Evolutionary conservation across 64 coral and sea anemone genomes (phyloP).

Genomic region (Stichodactyla mertensii): DNA sequence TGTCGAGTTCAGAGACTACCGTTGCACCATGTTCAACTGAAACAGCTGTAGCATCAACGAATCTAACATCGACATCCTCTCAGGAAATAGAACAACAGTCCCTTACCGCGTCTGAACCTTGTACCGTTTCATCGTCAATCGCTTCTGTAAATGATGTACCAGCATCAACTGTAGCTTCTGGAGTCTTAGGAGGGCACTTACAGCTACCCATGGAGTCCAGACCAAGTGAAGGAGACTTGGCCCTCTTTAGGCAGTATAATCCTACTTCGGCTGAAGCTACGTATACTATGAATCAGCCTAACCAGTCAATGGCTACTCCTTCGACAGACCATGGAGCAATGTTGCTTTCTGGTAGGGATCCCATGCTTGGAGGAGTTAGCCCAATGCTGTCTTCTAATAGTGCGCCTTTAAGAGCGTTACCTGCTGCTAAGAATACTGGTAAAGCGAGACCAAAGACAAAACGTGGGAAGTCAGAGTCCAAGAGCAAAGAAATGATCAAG

Average conservation of each 20-base stretch:
- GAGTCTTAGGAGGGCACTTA: slow-evolving; percentile 10
- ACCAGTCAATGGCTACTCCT: background rate
- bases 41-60: background rate
- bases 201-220: slow-evolving; percentile 10
- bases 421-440: background rate
- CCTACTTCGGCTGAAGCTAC: background rate
- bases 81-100: background rate
- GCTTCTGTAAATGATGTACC: background rate
- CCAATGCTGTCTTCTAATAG: slow-evolving; percentile 1
- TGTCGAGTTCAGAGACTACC: background rate
- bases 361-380: slow-evolving; percentile 19
- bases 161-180: slow-evolving; percentile 1
- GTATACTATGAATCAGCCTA: slow-evolving; percentile 3
- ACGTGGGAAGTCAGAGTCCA: slow-evolving; percentile 29
- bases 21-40: background rate
- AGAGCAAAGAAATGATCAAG: slow-evolving; percentile 37
- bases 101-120: background rate
- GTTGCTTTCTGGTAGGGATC: slow-evolving; percentile 22
- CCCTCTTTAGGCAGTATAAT: background rate
- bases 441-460: background rate
- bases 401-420: background rate
- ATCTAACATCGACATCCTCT: background rate
- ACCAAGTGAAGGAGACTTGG: slow-evolving; percentile 20
- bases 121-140: background rate
- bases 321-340: background rate